Evolutionary conservation across 2,888 invertebrate species (phyloP).

Genomic region (Lochmaea crataegi): DNA sequence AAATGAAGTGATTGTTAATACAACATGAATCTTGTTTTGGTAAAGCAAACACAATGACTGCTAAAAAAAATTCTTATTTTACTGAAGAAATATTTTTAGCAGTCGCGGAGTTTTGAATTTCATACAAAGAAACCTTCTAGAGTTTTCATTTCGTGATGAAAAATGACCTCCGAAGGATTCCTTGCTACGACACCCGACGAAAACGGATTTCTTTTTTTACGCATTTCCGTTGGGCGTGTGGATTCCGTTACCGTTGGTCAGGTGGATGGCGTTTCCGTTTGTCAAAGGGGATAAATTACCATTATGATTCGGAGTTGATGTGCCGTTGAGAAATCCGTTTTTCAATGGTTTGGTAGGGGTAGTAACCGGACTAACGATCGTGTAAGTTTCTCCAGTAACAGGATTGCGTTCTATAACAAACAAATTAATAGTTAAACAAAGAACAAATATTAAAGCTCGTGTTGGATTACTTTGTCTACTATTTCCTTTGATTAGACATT

Average conservation of each 20-base stretch:
- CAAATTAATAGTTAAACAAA: slow-evolving; percentile 12
- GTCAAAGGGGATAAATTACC: slow-evolving; percentile 52
- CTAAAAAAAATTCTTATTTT: not conserved
- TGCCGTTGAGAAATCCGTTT: slow-evolving; percentile 58
- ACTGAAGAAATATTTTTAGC: not conserved
- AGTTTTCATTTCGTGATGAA: not conserved
- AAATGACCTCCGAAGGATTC: slow-evolving; percentile 21
- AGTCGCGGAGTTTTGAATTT: not conserved
- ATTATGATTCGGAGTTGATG: slow-evolving; percentile 52
- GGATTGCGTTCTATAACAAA: slow-evolving; percentile 61
- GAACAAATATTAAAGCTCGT: not conserved
- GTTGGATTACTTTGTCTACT: not conserved
- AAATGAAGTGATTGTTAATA: slow-evolving; percentile 35
- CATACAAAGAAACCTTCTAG: slow-evolving; percentile 1
- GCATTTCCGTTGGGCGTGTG: slow-evolving; percentile 42
- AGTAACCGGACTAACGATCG: slow-evolving; percentile 58
- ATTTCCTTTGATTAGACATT: too few relatives aligned
- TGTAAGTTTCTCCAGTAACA: slow-evolving; percentile 63
- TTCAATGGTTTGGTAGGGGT: slow-evolving; percentile 59
- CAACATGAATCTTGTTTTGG: slow-evolving; percentile 42
- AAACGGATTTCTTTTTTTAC: slow-evolving; percentile 33
- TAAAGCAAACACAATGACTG: slow-evolving; percentile 17
- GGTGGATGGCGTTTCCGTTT: slow-evolving; percentile 46
- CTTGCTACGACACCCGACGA: slow-evolving; percentile 21
- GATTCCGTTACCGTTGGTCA: slow-evolving; percentile 42